Evolutionary conservation across 1,140 invertebrate genomes (phyloP), one percentile per base, ranked within the genome.

Genomic region (Scaptomyza montana): DNA sequence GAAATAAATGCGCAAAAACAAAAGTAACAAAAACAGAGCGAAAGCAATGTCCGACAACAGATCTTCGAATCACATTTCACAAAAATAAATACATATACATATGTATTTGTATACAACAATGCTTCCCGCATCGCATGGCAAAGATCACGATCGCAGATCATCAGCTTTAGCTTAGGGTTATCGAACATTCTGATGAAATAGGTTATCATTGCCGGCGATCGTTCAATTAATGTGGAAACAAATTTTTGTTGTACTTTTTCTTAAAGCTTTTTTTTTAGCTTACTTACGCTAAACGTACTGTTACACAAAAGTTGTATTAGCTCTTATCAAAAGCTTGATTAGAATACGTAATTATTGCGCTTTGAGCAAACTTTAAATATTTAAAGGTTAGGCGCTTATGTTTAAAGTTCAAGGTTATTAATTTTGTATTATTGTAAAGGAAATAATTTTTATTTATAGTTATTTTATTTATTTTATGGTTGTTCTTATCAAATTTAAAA

Each of bases 101-200:
- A n/a, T 41, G 1, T n/a, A n/a, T n/a, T n/a, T n/a, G n/a, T 41
- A n/a, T 5, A 41, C 12, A n/a, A 56, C 21, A 25, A 77, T 43
- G 78, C 80, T 82, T 82, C 80, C 75, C 80, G 78, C 80, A 79
- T 84, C n/a, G 66, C 33, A 70, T 78, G 79, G 50, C 79, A 82
- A 68, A 72, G 80, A 84, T 82, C 80, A 84, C 53, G 80, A 82
- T 79, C 80, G 80, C 39, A 73, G 70, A 62, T 73, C 65, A 69
- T 19, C 12, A 46, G 46, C 64, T 25, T 25, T 25, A 54, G 62
- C 72, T 55, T 25, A 1, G 59, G 80, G 80, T 84, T 82, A 82
- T 82, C 80, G 33, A 19, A 21, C 30, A 33, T 54, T 50, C 71
- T 51, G 51, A 70, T 84, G 55, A 79, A 82, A 84, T 84, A 79